These are phyloP conservation scores for Ashinkailepas kermadecensis DNA, from an alignment of 2,888 invertebrate species.

Conservation along the genomic window DNA sequence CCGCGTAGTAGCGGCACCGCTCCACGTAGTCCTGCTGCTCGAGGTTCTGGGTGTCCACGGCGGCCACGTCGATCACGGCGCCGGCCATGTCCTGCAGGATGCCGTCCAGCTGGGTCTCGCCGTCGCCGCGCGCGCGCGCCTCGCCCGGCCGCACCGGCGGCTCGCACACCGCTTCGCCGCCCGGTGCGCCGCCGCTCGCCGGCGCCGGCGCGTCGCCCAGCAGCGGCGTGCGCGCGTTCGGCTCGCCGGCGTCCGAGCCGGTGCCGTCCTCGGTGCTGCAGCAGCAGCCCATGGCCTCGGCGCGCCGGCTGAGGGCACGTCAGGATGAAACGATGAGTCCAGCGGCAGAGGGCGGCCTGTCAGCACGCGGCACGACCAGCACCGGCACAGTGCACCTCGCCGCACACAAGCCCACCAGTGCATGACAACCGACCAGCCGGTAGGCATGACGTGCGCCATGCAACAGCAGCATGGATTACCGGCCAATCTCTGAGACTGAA, in stretches of 20 bases:
- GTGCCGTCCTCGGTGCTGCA: neutral
- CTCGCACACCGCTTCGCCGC: neutral
- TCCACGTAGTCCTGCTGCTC: conserved; percentile 32
- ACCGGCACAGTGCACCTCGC: no score
- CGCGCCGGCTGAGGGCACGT: no score
- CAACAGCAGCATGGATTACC: no score
- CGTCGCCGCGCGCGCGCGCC: neutral
- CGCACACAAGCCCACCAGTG: no score
- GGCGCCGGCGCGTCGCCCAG: conserved; percentile 34
- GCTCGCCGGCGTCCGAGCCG: neutral
- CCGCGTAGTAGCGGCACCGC: conserved; percentile 27
- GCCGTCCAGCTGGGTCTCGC: conserved; percentile 10
- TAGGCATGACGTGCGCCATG: no score
- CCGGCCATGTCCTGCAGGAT: conserved; percentile 19
- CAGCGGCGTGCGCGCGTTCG: conserved; percentile 33
- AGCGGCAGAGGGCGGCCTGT: no score
- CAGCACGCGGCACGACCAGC: no score
- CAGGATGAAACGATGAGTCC: no score
- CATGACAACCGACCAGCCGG: no score
- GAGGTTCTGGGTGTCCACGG: conserved; percentile 21
- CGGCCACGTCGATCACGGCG: conserved; percentile 16
- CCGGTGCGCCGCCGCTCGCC: conserved; percentile 31
- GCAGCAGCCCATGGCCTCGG: conserved; percentile 13
- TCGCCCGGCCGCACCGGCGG: neutral
- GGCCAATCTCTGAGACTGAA: no score